These are phyloP conservation scores for Sphyrna mokarran DNA, from an alignment of 2,113 vertebrate genomes.

Conservation along the genomic window DNA sequence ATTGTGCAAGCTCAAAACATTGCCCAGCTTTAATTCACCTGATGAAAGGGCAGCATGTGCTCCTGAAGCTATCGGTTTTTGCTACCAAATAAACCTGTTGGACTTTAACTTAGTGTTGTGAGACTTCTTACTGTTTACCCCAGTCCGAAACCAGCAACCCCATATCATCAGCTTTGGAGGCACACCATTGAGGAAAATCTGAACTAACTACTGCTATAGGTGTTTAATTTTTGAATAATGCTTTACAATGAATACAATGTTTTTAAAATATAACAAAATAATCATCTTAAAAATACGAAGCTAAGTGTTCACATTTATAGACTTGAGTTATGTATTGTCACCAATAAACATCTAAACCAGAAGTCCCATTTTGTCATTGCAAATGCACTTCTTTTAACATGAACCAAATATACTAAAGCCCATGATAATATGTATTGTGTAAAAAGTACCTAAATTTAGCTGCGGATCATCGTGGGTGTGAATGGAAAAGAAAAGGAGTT, in stretches of 20 bases:
- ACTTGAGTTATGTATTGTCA: neutral
- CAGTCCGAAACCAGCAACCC: too few species aligned
- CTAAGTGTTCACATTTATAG: neutral
- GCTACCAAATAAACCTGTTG: too few species aligned
- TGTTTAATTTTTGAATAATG: neutral
- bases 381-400: constrained; percentile 33
- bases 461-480: constrained; percentile 57
- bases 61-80: too few species aligned
- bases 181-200: neutral
- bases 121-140: too few species aligned
- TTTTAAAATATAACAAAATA: neutral
- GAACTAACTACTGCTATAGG: neutral
- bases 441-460: constrained; percentile 71
- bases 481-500: constrained; percentile 62
- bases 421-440: constrained; percentile 50
- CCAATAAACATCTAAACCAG: neutral
- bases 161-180: too few species aligned
- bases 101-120: too few species aligned
- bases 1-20: neutral
- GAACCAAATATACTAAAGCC: constrained; percentile 45
- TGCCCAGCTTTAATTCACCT: too few species aligned
- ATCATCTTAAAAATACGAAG: neutral
- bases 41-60: too few species aligned
- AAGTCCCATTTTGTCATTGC: constrained; percentile 48
- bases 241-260: neutral